phyloP scores from a whole-genome alignment of 2,113 vertebrate genomes.

The Petaurus breviceps region DNA sequence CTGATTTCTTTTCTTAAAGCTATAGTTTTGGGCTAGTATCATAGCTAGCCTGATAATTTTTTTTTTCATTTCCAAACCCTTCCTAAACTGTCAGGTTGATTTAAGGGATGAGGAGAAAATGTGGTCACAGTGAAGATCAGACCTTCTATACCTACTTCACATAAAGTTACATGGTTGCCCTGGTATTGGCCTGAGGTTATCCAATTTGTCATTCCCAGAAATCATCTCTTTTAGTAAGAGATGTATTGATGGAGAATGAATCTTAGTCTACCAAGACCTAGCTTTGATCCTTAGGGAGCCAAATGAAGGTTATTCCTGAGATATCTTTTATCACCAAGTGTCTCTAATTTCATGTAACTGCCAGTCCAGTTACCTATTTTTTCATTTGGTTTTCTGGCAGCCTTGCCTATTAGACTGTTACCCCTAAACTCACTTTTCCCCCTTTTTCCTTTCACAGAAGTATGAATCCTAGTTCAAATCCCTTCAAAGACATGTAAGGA shows the following conservation, averaged over 20 bases:
- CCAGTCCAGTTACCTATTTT: not conserved
- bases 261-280: not conserved
- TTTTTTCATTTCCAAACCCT: slow-evolving; percentile 17
- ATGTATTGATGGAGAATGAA: not conserved
- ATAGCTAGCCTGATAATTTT: slow-evolving; percentile 18
- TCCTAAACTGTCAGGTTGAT: not conserved
- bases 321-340: not conserved
- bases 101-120: not conserved
- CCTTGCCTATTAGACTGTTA: not conserved
- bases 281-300: not conserved
- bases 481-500: not conserved
- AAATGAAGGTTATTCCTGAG: not conserved
- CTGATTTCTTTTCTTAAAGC: not conserved
- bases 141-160: not conserved
- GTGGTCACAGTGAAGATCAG: not conserved
- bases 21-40: not conserved
- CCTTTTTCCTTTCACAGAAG: not conserved
- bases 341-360: not conserved
- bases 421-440: not conserved
- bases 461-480: slow-evolving; percentile 4
- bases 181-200: not conserved
- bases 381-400: not conserved
- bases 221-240: not conserved
- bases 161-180: not conserved
- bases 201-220: not conserved